These are phyloP conservation scores for Hydractinia echinata DNA, from an alignment of 30 jellyfish, hydroid and myxozoan species.

Conservation along the genomic window DNA sequence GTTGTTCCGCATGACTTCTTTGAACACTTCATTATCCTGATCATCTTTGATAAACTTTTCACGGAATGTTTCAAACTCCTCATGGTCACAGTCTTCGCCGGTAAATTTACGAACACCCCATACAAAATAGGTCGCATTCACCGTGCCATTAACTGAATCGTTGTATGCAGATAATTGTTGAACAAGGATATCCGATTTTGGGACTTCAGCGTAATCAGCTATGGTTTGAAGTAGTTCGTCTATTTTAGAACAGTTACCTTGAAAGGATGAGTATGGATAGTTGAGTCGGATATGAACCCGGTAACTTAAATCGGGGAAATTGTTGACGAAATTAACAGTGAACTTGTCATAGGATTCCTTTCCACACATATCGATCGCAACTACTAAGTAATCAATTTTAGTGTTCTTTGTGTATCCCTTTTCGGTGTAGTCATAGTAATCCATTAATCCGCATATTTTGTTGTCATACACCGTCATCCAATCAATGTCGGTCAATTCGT, in stretches of 20 bases:
- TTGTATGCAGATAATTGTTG: constrained; percentile 14
- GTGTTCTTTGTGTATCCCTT: constrained; percentile 14
- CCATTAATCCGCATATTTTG: constrained; percentile 59
- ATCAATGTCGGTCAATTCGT: background rate
- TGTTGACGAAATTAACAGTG: background rate
- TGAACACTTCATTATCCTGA: constrained; percentile 40
- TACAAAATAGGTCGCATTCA: constrained; percentile 38
- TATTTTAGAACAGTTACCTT: constrained; percentile 17
- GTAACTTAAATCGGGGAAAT: constrained; percentile 20
- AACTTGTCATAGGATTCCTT: constrained; percentile 11
- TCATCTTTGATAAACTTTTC: constrained; percentile 53
- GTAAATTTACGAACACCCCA: constrained; percentile 61
- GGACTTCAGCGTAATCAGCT: constrained; percentile 28
- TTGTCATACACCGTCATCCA: constrained; percentile 21
- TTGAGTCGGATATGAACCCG: constrained; percentile 5
- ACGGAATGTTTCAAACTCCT: constrained; percentile 31
- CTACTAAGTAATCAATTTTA: constrained; percentile 1
- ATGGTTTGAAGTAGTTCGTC: constrained; percentile 16
- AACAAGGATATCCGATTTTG: constrained; percentile 34
- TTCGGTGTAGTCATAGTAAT: background rate
- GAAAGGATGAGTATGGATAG: background rate
- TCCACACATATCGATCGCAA: constrained; percentile 41
- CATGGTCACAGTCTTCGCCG: constrained; percentile 48
- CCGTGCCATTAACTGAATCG: background rate
- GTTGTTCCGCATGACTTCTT: constrained; percentile 25